Percentiles rank a stretch among this genome's conserved stretches.
Conservation (phyloP, 2,113 vertebrate species). For the Onychostruthus taczanowskii region DNA sequence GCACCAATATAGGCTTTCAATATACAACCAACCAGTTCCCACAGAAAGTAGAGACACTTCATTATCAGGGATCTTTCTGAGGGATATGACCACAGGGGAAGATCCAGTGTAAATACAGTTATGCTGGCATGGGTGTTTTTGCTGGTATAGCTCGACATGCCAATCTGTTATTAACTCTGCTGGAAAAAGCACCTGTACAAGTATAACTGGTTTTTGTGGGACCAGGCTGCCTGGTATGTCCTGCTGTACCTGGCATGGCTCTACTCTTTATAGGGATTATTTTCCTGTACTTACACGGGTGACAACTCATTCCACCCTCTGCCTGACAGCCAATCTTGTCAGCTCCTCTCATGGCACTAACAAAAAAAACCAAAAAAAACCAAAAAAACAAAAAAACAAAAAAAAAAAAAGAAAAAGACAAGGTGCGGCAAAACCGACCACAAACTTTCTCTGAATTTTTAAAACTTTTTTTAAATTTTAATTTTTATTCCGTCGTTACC, state of each 20-base stretch:
- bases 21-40: not conserved
- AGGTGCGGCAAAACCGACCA: rapidly evolving
- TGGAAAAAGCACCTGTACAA: not conserved
- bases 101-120: not conserved
- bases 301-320: not conserved
- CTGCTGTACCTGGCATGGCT: not conserved
- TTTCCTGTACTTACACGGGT: not conserved
- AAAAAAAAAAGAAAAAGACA: not conserved
- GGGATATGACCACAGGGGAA: not conserved
- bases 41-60: not conserved
- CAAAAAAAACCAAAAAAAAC: no score
- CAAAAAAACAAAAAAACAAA: no score
- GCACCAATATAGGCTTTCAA: not conserved
- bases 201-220: not conserved
- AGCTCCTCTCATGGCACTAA: not conserved
- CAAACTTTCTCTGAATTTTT: not conserved
- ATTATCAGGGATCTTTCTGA: not conserved
- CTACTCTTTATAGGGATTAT: not conserved
- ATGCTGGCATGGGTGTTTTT: not conserved
- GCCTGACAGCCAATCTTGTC: not conserved
- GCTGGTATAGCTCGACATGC: not conserved
- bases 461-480: not conserved
- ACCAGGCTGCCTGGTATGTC: not conserved
- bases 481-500: not conserved
- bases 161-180: not conserved